Evolutionary conservation across 1,140 invertebrate species (phyloP), one percentile per base, ranked within the genome.

Genomic region (Proctacanthus coquilletti): DNA sequence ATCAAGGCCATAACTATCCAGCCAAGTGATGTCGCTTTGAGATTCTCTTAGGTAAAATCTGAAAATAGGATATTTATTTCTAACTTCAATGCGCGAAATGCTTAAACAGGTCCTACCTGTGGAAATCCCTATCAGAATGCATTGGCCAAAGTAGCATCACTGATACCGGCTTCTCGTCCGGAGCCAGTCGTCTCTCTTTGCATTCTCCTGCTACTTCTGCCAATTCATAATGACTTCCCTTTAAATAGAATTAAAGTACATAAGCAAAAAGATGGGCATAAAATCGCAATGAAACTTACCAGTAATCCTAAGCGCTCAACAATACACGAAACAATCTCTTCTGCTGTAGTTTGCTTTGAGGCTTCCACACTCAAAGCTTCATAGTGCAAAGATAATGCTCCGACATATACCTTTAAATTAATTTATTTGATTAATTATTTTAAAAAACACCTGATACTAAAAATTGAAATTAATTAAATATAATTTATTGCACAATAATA

Each of bases 61-160:
- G 50, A 34, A 34, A 34, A 17, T 15, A 3, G 18, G 18, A 5
- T 13, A 11, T 11, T 11, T 34, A 34, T 18, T 13, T 34, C 11
- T 2, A 18, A 17, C 11, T 13, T 8, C 8, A 27, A 8, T 27
- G 8, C 23, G 8, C 13, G 13, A 27, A 27, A 9, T 9, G 23
- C 14, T 19, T 29, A 29, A 30, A 29, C 2, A 10, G n/a, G 9
- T 17, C 18, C 45, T 56, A 69, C 68, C 67, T 66, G 45, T 71
- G 67, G 42, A 65, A 69, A 56, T 70, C 65, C 50, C 68, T 64
- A 38, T 62, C 48, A 41, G 56, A 51, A 36, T 53, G 64, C 58
- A 87, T 85, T 13, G 89, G 89, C 92, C 91, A 96, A 6, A 96
- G 66, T 46, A 89, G 68, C 77, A 94, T 92, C 19, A 95, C 72